A percentile compares a stretch with the other conserved stretches of the same genome.
Conservation (phyloP, 2,888 invertebrate species). For the Drosophila neutralis region DNA sequence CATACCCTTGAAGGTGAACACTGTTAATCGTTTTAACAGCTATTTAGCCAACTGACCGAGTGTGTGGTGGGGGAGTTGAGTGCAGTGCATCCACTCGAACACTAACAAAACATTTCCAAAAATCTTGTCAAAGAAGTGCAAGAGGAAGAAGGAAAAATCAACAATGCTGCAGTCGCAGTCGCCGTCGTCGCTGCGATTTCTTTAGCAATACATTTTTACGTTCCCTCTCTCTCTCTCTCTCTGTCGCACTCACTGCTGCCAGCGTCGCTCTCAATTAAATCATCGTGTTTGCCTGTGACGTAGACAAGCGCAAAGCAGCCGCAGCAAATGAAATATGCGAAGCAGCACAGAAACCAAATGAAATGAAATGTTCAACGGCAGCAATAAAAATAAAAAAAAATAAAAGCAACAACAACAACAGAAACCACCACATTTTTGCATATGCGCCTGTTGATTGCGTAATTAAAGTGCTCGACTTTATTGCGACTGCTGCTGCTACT, state of each 20-base stretch:
- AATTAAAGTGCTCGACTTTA: constrained; percentile 48
- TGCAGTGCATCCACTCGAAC: constrained; percentile 22
- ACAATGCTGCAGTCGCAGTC: constrained; percentile 12
- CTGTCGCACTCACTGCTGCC: not conserved
- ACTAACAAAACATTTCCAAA: not conserved
- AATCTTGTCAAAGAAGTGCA: constrained; percentile 10
- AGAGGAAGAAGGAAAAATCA: constrained; percentile 2
- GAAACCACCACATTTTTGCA: constrained; percentile 33
- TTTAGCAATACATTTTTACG: constrained; percentile 22
- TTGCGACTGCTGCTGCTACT: constrained; percentile 6
- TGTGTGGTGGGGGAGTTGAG: constrained; percentile 25
- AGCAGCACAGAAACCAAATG: constrained; percentile 43
- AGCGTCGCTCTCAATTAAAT: constrained; percentile 16
- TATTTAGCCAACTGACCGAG: constrained; percentile 64
- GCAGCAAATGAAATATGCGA: constrained; percentile 45
- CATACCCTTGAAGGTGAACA: not conserved
- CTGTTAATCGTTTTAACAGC: constrained; percentile 25
- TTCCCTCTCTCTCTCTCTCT: not conserved
- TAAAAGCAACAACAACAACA: constrained; percentile 28
- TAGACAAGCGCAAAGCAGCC: constrained; percentile 51
- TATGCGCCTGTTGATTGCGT: constrained; percentile 58
- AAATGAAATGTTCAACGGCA: constrained; percentile 50
- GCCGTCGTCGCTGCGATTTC: constrained; percentile 46
- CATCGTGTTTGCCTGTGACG: constrained; percentile 45
- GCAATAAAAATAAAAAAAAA: constrained; percentile 23